Evolutionary conservation across 2,113 vertebrate genomes (phyloP).

Genomic region (Morphnarchus princeps): DNA sequence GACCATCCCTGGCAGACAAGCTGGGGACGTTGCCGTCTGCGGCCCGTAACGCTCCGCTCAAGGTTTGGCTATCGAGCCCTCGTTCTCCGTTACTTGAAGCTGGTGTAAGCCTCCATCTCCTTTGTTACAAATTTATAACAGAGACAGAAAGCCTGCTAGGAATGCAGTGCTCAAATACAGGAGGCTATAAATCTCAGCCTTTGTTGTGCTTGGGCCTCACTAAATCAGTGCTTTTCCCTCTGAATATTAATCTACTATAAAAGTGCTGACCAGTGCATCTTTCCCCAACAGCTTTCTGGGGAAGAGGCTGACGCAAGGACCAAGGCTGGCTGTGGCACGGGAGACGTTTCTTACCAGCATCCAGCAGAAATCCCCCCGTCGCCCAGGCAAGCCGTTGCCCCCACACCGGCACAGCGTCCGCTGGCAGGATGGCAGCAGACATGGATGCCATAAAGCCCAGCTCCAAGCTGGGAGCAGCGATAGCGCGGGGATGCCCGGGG

Average conservation of each 20-base stretch:
- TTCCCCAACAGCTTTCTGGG: not conserved
- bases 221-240: conserved; percentile 18
- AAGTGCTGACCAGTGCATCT: conserved; percentile 51
- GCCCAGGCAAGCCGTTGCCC: rapidly evolving
- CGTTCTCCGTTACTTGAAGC: rapidly evolving
- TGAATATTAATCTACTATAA: conserved; percentile 3
- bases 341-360: rapidly evolving
- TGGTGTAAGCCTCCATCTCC: not conserved
- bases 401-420: rapidly evolving
- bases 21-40: rapidly evolving
- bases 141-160: not conserved
- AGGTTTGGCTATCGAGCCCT: rapidly evolving
- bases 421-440: rapidly evolving
- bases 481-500: rapidly evolving
- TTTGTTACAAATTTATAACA: not conserved
- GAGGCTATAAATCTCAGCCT: conserved; percentile 43
- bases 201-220: conserved; percentile 38
- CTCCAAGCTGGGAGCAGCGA: not conserved
- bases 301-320: not conserved
- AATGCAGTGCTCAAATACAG: not conserved
- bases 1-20: not conserved
- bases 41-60: rapidly evolving
- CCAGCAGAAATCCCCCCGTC: not conserved
- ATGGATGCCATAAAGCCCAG: rapidly evolving
- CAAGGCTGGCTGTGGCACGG: not conserved